Conservation (phyloP, 2,113 vertebrate species). For the Hippopotamus amphibius region DNA sequence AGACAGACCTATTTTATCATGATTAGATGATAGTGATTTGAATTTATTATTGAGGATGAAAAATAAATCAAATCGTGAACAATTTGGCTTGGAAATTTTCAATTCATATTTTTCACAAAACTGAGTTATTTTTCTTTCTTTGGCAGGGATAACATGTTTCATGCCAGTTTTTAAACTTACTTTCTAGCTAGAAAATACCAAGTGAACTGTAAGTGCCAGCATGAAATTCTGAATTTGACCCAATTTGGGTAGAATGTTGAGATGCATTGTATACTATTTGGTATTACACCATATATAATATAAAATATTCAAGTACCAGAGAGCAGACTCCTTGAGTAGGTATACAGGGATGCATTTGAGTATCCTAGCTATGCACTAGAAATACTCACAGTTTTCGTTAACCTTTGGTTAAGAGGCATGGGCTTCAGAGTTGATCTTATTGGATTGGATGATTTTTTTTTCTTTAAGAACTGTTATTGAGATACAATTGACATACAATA, state of each 20-base stretch:
- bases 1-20: background rate
- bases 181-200: constrained; percentile 7
- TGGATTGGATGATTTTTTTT: background rate
- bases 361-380: background rate
- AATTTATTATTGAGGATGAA: constrained; percentile 7
- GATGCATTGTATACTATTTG: background rate
- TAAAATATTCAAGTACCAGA: background rate
- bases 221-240: background rate
- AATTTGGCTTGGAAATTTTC: constrained; percentile 36
- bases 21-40: background rate
- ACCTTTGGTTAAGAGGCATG: background rate
- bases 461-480: too few relatives aligned
- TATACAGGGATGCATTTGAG: background rate
- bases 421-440: background rate
- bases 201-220: background rate
- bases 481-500: too few relatives aligned
- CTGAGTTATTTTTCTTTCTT: constrained; percentile 2
- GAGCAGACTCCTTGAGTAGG: background rate
- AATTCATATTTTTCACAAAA: constrained; percentile 9
- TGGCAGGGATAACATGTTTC: background rate
- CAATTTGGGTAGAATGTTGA: background rate
- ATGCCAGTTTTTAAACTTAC: background rate
- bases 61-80: background rate
- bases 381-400: background rate
- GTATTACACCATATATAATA: background rate